Evolutionary conservation across 2,888 invertebrate genomes (phyloP).

Genomic region (Oithona nana): DNA sequence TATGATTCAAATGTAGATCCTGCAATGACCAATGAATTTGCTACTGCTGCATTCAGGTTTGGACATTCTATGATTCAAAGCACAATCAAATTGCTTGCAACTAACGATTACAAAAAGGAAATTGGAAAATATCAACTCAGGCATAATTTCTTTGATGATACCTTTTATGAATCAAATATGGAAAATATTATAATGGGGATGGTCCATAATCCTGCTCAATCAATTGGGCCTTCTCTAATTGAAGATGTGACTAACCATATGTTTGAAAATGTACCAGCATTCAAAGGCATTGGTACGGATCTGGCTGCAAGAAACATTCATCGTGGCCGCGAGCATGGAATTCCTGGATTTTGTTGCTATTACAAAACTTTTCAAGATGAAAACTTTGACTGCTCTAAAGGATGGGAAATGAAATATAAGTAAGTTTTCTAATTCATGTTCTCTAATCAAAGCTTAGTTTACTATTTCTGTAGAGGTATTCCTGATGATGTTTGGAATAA

Average conservation of each 20-base stretch:
- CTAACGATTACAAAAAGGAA: too few relatives aligned
- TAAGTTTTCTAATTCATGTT: too few relatives aligned
- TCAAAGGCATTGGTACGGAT: background rate
- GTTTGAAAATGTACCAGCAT: background rate
- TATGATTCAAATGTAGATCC: background rate
- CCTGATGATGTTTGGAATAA: background rate
- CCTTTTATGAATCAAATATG: background rate
- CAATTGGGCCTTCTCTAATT: background rate
- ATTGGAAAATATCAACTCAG: too few relatives aligned
- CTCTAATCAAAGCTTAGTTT: too few relatives aligned
- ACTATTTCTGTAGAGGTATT: too few relatives aligned
- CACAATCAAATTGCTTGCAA: background rate
- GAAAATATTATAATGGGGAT: background rate
- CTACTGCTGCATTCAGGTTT: background rate
- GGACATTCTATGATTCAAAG: background rate
- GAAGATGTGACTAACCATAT: background rate
- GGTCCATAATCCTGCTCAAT: background rate
- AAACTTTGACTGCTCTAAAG: background rate
- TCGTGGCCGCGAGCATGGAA: background rate
- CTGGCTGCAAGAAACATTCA: background rate
- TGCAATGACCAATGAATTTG: background rate
- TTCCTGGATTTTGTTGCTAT: background rate
- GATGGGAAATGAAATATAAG: background rate
- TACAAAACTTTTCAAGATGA: background rate
- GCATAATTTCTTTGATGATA: background rate